Evolutionary conservation across 2,113 vertebrate genomes (phyloP), one percentile per base, ranked within the genome.

Genomic region (Ailurus styani): DNA sequence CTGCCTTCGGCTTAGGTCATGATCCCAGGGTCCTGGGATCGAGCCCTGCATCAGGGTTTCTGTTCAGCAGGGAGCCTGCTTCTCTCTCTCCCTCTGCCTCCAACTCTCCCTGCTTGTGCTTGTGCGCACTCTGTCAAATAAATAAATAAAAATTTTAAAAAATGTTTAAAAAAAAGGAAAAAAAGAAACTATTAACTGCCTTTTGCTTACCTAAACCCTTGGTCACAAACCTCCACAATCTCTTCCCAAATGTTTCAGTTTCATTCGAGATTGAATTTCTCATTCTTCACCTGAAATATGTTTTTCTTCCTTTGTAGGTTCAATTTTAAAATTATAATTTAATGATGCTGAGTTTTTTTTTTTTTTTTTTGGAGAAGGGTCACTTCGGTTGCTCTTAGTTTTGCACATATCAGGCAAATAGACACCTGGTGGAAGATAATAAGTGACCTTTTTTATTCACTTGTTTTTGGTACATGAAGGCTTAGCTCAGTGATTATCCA

Each of bases 331-430:
- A 87, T 70, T 25, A 7, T 68, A 94, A 55, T 4, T 60, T 89
- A 87, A 68, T 91, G 70, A 81, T 84, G 62, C 84, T 90, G 87
- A 55, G n/a, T n/a, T 54, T 86, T 40, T 75, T 52, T 10, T 18
- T 55, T 82, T 91, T 68, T 42, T 7, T 79, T n/a, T 72, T 77
- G 60, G 40, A 81, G 68, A 90, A 87, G 52, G 21, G 2, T 90
- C 83, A 89, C 4, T 50, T 89, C 27, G 93, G 45, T 73, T 52
- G 77, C 13, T 72, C 60, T 86, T 78, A 78, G 37, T 87, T 97
- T 96, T 96, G 95, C 94, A 96, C 37, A 55, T 79, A 50, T 84
- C 86, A 97, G 90, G 42, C 60, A 93, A 93, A 93, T 83, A 95
- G 47, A 64, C 91, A 96, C 55, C 88, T 96, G 70, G 89, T 93